Base-by-base conservation (phyloP, 2,888 invertebrate genomes). In the Linnaemya vulpina region DNA sequence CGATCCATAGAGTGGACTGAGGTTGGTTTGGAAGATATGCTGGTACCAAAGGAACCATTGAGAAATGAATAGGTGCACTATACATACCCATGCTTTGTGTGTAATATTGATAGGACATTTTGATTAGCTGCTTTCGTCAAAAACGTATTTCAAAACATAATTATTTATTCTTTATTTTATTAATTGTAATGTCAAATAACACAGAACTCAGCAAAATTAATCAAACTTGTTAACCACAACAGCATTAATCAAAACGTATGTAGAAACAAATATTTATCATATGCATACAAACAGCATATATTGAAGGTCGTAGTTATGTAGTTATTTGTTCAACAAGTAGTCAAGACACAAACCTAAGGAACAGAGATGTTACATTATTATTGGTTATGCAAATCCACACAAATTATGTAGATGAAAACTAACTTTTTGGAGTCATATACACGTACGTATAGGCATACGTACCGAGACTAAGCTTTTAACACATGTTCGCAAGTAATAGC, bases 101-200 rank as follows among this genome's bases (percentile, higher is more conserved):
- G 49, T 82, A 76, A 40, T 58, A 49, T n/a, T 76, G 58, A 13
- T 71, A 76, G 49, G 82, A 55, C 82, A 82, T 81, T 11, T 35
- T 74, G 4, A 0, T 17, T 17, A 51, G n/a, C 3, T 11, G 40
- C 0, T 25, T 30, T 25, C 15, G 8, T 11, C 38, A 7, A 38
- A 17, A 11, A n/a, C n/a, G n/a, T 20, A 4, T 9, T 65, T 25
- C 17, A 49, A 30, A 49, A 30, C 17, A 13, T 20, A 58, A 55
- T 5, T 55, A 25, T n/a, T n/a, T n/a, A n/a, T n/a, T n/a, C n/a
- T n/a, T n/a, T n/a, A n/a, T 25, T 58, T n/a, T n/a, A 30, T 13
- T 40, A 40, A 38, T 38, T 11, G 11, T 30, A 30, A 30, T 30
- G 30, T 30, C 30, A 30, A 30, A 30, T 2, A 30, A 30, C 30